Evolutionary conservation across 2,888 invertebrate species (phyloP).

Genomic region (Tiliacea citrago): DNA sequence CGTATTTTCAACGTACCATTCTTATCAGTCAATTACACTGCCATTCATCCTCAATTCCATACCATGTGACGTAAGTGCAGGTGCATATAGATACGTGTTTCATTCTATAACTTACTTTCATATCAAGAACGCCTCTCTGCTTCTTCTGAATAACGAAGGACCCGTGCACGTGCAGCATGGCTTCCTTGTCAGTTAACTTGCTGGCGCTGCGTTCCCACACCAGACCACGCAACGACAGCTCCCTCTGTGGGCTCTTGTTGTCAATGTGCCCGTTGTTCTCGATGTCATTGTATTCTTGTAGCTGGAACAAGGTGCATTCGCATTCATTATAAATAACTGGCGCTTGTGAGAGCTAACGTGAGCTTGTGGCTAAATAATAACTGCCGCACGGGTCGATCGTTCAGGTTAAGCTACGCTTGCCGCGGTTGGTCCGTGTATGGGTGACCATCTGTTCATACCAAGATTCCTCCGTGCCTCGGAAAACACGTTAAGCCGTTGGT

Average conservation of each 20-base stretch:
- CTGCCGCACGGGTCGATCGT: too few relatives aligned
- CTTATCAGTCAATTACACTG: not conserved
- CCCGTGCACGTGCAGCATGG: constrained; percentile 76
- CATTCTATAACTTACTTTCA: constrained; percentile 74
- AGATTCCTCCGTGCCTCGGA: too few relatives aligned
- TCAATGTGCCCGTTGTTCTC: constrained; percentile 86
- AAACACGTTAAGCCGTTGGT: too few relatives aligned
- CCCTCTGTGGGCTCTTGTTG: constrained; percentile 75
- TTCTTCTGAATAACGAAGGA: constrained; percentile 53
- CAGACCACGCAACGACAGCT: constrained; percentile 68
- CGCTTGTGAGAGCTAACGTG: too few relatives aligned
- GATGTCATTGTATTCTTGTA: constrained; percentile 91
- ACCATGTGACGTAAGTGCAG: not conserved
- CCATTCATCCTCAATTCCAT: not conserved
- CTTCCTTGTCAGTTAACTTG: constrained; percentile 78
- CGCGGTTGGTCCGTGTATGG: too few relatives aligned
- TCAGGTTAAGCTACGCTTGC: too few relatives aligned
- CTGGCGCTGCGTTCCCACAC: constrained; percentile 76
- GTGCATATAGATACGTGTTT: not conserved
- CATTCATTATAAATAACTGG: too few relatives aligned
- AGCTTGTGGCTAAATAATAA: too few relatives aligned
- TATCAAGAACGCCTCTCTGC: constrained; percentile 68
- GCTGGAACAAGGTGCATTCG: constrained; percentile 76
- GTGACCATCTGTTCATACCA: too few relatives aligned
- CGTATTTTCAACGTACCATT: not conserved